Evolutionary conservation across 2,113 vertebrate genomes (phyloP).

Genomic region (Indicator indicator): DNA sequence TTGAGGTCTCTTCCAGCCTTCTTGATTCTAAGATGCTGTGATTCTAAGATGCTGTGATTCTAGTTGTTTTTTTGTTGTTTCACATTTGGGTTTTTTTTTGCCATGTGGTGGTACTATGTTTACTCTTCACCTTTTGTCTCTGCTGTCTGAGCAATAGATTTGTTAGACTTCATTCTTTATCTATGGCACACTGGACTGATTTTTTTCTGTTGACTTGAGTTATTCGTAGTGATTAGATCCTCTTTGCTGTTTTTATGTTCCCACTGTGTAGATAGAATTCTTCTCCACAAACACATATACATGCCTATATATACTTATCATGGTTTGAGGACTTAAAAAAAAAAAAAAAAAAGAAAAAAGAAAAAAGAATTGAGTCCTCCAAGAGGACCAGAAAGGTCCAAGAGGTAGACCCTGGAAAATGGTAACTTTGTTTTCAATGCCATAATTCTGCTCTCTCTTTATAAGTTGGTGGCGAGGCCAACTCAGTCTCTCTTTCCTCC

Average conservation of each 20-base stretch:
- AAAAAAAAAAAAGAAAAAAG: no score
- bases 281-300: neutral
- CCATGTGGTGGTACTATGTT: neutral
- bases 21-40: no score
- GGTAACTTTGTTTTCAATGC: no score
- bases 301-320: neutral
- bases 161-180: neutral
- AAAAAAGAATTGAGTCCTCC: no score
- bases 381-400: no score
- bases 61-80: neutral
- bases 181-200: neutral
- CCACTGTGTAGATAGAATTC: neutral
- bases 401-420: no score
- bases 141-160: neutral
- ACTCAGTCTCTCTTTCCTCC: no score
- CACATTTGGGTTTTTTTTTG: neutral
- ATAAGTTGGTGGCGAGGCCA: no score
- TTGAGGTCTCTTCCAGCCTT: no score
- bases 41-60: no score
- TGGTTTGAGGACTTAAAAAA: no score
- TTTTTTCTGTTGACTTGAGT: conserved; percentile 20
- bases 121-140: neutral
- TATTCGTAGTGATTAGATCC: conserved; percentile 30
- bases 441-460: no score
- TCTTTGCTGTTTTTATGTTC: neutral